Conservation (phyloP, 2,113 vertebrate species). For the Oryzias celebensis region DNA sequence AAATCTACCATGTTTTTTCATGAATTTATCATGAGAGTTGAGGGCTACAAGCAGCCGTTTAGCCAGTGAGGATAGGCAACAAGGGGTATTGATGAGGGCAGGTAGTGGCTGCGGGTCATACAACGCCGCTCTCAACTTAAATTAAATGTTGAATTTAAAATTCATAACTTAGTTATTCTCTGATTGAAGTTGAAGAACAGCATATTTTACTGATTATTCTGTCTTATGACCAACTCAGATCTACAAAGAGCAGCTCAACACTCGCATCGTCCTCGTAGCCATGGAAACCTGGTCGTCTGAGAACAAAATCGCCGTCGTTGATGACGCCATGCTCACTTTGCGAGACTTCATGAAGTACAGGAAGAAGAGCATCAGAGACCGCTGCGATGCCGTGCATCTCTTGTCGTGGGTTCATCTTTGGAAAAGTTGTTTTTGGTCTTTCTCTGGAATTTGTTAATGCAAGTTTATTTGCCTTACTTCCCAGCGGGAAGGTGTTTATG, state of each 20-base stretch:
- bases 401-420: constrained; percentile 84
- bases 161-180: background rate
- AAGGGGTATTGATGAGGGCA: too few relatives aligned
- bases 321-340: constrained; percentile 89
- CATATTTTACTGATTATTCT: constrained; percentile 5
- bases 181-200: background rate
- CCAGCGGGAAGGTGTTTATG: constrained; percentile 90
- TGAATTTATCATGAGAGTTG: too few relatives aligned
- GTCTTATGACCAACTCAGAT: constrained; percentile 75
- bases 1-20: too few relatives aligned
- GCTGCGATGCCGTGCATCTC: constrained; percentile 89
- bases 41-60: too few relatives aligned
- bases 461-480: background rate
- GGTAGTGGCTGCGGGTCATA: too few relatives aligned
- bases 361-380: constrained; percentile 83
- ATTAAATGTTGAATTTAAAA: background rate
- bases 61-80: too few relatives aligned
- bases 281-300: constrained; percentile 96
- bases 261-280: constrained; percentile 92
- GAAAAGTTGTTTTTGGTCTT: too few relatives aligned
- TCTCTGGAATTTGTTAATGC: background rate
- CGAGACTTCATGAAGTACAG: constrained; percentile 92
- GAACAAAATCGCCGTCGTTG: constrained; percentile 86
- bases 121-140: background rate
- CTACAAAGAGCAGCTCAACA: constrained; percentile 97